Percentiles rank a stretch among this genome's conserved stretches.
Conservation (phyloP, 2,113 vertebrate species). For the Lepisosteus oculatus region DNA sequence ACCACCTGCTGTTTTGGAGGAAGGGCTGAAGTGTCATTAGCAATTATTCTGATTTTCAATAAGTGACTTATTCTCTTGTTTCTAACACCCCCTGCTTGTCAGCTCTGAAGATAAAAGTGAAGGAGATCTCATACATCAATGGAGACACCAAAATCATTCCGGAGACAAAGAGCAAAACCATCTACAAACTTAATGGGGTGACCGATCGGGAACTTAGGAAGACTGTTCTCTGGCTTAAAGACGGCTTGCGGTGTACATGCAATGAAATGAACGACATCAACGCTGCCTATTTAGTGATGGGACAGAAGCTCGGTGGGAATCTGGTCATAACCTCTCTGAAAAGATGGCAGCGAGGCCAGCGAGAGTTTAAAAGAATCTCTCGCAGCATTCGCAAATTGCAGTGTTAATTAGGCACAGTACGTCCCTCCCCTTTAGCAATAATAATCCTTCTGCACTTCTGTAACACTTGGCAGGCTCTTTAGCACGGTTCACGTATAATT, state of each 20-base stretch:
- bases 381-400: conserved; percentile 95
- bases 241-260: conserved; percentile 90
- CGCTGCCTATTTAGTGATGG: conserved; percentile 94
- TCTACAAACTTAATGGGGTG: conserved; percentile 93
- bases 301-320: conserved; percentile 88
- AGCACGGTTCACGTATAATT: neutral
- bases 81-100: conserved; percentile 19
- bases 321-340: conserved; percentile 95
- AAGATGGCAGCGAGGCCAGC: conserved; percentile 93
- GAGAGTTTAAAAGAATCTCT: conserved; percentile 92
- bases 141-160: conserved; percentile 95
- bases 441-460: neutral
- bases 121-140: conserved; percentile 97
- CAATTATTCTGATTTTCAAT: neutral
- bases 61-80: conserved; percentile 6
- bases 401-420: conserved; percentile 66
- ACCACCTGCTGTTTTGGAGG: too few relatives aligned
- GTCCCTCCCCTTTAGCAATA: neutral
- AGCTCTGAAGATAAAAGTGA: conserved; percentile 98
- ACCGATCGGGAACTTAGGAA: conserved; percentile 88
- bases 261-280: conserved; percentile 97
- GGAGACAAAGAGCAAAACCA: conserved; percentile 92
- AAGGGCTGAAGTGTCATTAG: neutral
- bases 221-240: conserved; percentile 88
- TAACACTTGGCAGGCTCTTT: neutral